Evolutionary conservation across 2,797 vertebrate genomes (phyloP), one percentile per base, ranked within the genome.

Genomic region (Tarsius wallacei): DNA sequence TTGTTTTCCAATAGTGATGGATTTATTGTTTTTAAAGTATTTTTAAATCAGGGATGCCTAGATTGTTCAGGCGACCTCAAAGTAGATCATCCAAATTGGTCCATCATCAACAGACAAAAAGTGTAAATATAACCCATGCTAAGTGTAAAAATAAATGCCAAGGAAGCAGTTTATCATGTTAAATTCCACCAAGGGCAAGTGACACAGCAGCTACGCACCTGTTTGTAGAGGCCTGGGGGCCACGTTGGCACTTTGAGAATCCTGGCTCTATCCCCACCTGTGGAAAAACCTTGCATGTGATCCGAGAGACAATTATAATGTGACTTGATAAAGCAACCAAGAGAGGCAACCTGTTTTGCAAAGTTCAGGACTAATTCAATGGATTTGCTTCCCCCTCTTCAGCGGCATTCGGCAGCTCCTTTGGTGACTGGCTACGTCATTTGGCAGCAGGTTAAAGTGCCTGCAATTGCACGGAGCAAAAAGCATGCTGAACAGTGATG

Each of bases 211-310:
- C 89, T 93, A 22, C 61, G 31, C 76, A 92, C 42, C 73, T 94
- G 66, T 74, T 51, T n/a, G 26, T 2, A 4, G 47, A 63, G 73
- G 74, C 57, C 68, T 53, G 70, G 87, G 71, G 49, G 22, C 16
- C 49, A n/a, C 15, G 21, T 53, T 31, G 47, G 81, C 42, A 66
- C 78, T 84, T 90, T 66, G 70, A 94, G 55, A 82, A 66, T 83
- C 85, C 80, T 96, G 85, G 63, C 51, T 96, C 15, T 59, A 21
- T 84, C 57, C 21, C 53, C 66, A 84, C 1, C 71, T 96, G 86
- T 97, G 97, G 96, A 97, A 98, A 98, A 97, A 97, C 61, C 59
- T 98, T 97, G 84, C 90, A 95, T 96, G 74, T 97, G 94, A 92
- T 86, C 51, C 71, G 93, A 91, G 55, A 86, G 68, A 96, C 91